These are phyloP conservation scores for Zosterops borbonicus DNA, from an alignment of 2,113 vertebrate genomes.

Conservation along the genomic window DNA sequence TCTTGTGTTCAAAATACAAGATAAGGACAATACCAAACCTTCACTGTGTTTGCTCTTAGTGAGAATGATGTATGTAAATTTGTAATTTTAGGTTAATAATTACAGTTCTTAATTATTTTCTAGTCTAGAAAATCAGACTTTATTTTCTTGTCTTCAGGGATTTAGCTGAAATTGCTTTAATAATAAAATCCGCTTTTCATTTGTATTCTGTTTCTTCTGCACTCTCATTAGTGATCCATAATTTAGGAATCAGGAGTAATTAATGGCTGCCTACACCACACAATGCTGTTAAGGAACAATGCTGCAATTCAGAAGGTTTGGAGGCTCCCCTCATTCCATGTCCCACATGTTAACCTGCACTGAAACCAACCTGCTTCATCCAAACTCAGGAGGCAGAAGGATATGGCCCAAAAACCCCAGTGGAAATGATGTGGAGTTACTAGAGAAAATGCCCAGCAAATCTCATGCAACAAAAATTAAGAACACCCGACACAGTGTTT, in stretches of 20 bases:
- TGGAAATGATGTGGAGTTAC: not conserved
- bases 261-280: not conserved
- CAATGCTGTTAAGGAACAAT: not conserved
- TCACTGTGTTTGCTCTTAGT: not conserved
- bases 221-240: not conserved
- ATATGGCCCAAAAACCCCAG: not conserved
- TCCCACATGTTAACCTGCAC: not conserved
- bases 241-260: not conserved
- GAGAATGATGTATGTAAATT: not conserved
- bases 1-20: not conserved
- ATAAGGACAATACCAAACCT: not conserved
- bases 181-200: constrained; percentile 30
- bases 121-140: not conserved
- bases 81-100: not conserved
- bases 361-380: not conserved
- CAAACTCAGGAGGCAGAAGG: not conserved
- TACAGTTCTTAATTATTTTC: constrained; percentile 1
- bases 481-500: not conserved
- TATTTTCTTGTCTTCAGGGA: constrained; percentile 10
- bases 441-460: not conserved
- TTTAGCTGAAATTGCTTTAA: constrained; percentile 16
- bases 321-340: not conserved
- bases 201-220: constrained; percentile 11
- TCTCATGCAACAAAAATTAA: not conserved
- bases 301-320: not conserved